Evolutionary conservation across 2,888 invertebrate species (phyloP), one percentile per base, ranked within the genome.

Genomic region (Leucophenga montana): DNA sequence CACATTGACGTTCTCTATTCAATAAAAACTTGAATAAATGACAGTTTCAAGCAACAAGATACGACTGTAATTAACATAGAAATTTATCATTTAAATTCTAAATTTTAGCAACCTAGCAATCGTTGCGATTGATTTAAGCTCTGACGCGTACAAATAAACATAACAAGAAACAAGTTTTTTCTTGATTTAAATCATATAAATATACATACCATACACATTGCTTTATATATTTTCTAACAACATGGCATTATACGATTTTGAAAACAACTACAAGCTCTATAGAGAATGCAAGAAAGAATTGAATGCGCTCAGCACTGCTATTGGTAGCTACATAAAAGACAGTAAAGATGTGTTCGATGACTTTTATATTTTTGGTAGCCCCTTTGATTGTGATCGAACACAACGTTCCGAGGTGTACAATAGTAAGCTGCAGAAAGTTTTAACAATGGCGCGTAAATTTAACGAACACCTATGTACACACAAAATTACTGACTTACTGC

Each of bases 11-110:
- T 50, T 50, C 50, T 50, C 5, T 50, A 50, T 13, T 50, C 13
- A 50, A 50, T 50, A 50, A 13, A 18, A 50, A 50, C 18, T 50
- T 50, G 50, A 50, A 50, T 50, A 50, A 50, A 50, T 16, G 50
- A 50, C 50, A 50, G 50, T 50, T 50, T 50, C 50, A 50, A 11
- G 39, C 8, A 13, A 16, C 8, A 50, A 50, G n/a, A 50, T 46
- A 46, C n/a, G n/a, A n/a, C n/a, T n/a, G n/a, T 18, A 50, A 6
- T 50, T 50, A n/a, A 11, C 50, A 6, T 18, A 50, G 4, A 4
- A 50, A 50, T 1, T 50, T 50, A 16, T 50, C 13, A 50, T 50
- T 50, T 50, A 50, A 50, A 16, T 4, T n/a, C 6, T 11, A 48
- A 48, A 50, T 6, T 50, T 50, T 50, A 50, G 18, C 50, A 50